Evolutionary conservation across 1,140 invertebrate genomes (phyloP).

Genomic region (Ips nitidus): DNA sequence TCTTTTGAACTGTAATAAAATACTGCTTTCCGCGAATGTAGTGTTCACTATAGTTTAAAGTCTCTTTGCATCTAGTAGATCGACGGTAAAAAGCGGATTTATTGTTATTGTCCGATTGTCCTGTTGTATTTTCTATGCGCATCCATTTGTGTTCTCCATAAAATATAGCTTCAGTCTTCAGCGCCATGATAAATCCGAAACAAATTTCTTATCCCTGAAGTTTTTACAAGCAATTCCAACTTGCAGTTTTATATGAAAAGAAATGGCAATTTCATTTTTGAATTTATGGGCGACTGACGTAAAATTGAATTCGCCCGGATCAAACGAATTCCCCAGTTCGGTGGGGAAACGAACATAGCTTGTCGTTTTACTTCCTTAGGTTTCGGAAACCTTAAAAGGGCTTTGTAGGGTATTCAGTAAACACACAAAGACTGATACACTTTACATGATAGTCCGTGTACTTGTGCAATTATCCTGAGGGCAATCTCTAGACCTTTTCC

Average conservation of each 20-base stretch:
- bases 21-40: background rate
- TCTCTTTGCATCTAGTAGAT: too few species aligned
- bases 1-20: too few species aligned
- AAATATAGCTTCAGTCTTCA: too few species aligned
- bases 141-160: too few species aligned
- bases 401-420: conserved; percentile 37
- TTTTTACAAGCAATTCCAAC: background rate
- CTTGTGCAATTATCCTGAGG: background rate
- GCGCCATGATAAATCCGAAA: background rate
- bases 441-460: conserved; percentile 1
- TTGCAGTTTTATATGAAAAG: conserved; percentile 16
- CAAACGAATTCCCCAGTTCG: conserved; percentile 21
- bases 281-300: conserved; percentile 27
- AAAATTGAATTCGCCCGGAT: conserved; percentile 26
- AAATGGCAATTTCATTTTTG: conserved; percentile 29
- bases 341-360: background rate
- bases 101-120: too few species aligned
- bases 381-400: conserved; percentile 19
- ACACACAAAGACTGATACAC: conserved; percentile 26
- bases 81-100: too few species aligned
- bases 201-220: background rate
- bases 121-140: too few species aligned
- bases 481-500: background rate
- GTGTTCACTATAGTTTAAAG: too few species aligned
- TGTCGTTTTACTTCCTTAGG: conserved; percentile 19